Evolutionary conservation across 2,113 vertebrate genomes (phyloP).

Genomic region (Agapornis roseicollis): DNA sequence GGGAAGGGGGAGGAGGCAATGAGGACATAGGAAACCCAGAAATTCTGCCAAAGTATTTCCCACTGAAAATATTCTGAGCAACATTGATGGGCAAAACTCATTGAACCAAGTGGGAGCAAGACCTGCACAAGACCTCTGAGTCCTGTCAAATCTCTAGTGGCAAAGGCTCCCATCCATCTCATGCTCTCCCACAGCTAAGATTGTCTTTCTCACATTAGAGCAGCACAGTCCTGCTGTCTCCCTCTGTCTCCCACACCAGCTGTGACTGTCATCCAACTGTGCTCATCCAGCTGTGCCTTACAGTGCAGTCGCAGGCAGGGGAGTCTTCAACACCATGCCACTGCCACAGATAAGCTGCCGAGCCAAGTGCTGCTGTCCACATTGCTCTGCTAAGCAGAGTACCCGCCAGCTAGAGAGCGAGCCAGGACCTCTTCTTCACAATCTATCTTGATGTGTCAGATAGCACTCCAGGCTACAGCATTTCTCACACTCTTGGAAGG

Average conservation of each 20-base stretch:
- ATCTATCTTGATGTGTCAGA: not conserved
- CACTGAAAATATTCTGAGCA: not conserved
- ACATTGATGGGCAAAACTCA: not conserved
- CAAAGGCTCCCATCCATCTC: not conserved
- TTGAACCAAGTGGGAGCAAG: not conserved
- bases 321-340: not conserved
- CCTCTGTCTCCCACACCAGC: not conserved
- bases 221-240: fast-evolving
- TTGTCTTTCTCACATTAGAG: not conserved
- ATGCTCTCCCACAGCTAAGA: not conserved
- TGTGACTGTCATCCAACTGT: not conserved
- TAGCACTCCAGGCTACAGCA: not conserved
- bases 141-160: not conserved
- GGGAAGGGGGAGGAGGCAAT: not conserved
- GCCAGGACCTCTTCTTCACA: not conserved
- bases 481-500: fast-evolving
- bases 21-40: not conserved
- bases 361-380: not conserved
- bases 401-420: fast-evolving
- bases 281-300: not conserved
- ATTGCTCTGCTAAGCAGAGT: not conserved
- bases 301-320: not conserved
- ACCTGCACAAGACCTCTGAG: not conserved
- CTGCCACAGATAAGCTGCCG: fast-evolving
- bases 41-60: not conserved